Evolutionary conservation across 2,113 vertebrate species (phyloP).

Genomic region (Bostrychus sinensis): DNA sequence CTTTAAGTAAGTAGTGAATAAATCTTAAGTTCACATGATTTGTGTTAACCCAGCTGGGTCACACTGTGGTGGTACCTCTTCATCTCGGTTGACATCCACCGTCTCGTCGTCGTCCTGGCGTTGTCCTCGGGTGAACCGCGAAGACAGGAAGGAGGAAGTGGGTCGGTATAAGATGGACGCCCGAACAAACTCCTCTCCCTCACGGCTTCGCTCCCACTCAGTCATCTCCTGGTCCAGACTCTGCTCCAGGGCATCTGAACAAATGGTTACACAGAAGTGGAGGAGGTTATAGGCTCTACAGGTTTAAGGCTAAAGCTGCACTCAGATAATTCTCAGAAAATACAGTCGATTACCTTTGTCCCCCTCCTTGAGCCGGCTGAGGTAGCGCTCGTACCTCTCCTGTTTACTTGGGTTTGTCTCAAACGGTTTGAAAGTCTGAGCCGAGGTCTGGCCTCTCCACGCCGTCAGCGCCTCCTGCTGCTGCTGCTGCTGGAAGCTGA

Average conservation of each 20-base stretch:
- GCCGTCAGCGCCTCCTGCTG: conserved; percentile 53
- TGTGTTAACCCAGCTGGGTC: no score
- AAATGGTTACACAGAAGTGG: no score
- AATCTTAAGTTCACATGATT: no score
- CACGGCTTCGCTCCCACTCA: conserved; percentile 90
- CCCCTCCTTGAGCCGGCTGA: conserved; percentile 81
- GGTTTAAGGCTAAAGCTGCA: no score
- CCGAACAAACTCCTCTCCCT: conserved; percentile 88
- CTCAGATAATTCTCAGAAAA: no score
- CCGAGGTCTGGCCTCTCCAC: conserved; percentile 60
- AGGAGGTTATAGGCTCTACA: no score
- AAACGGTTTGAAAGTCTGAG: conserved; percentile 86
- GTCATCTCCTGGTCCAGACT: conserved; percentile 85
- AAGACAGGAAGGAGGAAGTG: conserved; percentile 80
- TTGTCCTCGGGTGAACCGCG: conserved; percentile 87
- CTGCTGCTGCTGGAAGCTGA: conserved; percentile 10
- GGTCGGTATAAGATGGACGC: conserved; percentile 87
- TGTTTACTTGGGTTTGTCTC: conserved; percentile 89
- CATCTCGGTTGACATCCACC: conserved; percentile 85
- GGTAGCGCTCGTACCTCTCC: conserved; percentile 88
- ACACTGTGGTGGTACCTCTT: conserved; percentile 84
- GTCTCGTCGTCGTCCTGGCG: conserved; percentile 81
- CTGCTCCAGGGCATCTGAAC: conserved; percentile 78
- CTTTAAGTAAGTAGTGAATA: no score
- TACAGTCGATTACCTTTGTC: conserved; percentile 80